Base-by-base conservation (phyloP, 2,888 invertebrate genomes). In the Andrena praecox region DNA sequence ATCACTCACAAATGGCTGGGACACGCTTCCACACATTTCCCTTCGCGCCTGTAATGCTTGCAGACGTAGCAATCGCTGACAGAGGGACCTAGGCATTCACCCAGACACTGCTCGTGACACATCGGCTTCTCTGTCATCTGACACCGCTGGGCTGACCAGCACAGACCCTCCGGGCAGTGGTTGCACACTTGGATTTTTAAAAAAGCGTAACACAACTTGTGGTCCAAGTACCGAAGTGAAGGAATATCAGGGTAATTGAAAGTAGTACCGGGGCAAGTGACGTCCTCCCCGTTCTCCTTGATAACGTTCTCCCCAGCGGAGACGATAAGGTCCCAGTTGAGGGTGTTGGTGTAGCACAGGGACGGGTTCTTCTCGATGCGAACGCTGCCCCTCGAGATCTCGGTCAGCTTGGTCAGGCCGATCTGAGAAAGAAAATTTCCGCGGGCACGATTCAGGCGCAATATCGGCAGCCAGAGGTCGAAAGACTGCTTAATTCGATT, bases 321-420 rank as follows among this genome's bases (percentile, higher is more conserved):
- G 1, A 95, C 95, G 80, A 96, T 95, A n/a, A 88, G 86, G 7
- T 93, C 91, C 97, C 97, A 97, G 91, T 97, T 95, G 20, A 97
- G 94, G 0, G 96, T 96, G 74, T 97, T 95, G 0, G 96, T 95
- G 92, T 96, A 97, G 93, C 99, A 99, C 0, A 99, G 95, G 54
- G 96, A 95, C 0, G 96, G 96, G 91, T 97, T 97, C 78, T 96
- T 96, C 91, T 96, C 96, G 60, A 99, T 95, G 31, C 97, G 96
- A 0, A 98, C 97, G 4, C 96, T 97, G 0, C 99, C 99, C 75
- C 97, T 95, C 83, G 96, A 96, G 83, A 99, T 97, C 87, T 96
- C 95, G 0, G 96, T 94, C 62, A 98, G 94, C 50, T 96, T 96
- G 71, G 94, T 95, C 8, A 98, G 95, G 42, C 97, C 98, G 77